Evolutionary conservation across 2,888 invertebrate genomes (phyloP).

Genomic region (Agrotis puta): DNA sequence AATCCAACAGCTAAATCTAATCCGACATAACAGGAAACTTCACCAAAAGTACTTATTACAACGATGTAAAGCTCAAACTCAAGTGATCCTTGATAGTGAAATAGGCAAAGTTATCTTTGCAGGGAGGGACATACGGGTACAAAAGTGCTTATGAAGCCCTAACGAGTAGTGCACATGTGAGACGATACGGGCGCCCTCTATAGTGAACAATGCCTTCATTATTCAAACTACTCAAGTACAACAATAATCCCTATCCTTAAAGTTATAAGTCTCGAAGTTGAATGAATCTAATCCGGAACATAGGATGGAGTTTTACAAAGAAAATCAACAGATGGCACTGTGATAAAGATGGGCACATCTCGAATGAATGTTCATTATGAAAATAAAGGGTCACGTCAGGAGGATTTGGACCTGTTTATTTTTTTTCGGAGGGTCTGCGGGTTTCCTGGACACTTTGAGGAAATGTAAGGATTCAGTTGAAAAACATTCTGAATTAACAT

Average conservation of each 20-base stretch:
- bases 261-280: slow-evolving; percentile 73
- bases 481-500: slow-evolving; percentile 49
- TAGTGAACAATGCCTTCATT: slow-evolving; percentile 78
- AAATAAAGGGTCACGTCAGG: slow-evolving; percentile 77
- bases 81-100: slow-evolving; percentile 41
- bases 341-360: slow-evolving; percentile 77
- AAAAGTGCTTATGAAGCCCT: slow-evolving; percentile 77
- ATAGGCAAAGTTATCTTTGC: slow-evolving; percentile 63
- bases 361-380: slow-evolving; percentile 79
- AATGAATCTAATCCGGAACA: slow-evolving; percentile 67
- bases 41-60: slow-evolving; percentile 44
- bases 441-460: slow-evolving; percentile 40
- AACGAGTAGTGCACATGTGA: slow-evolving; percentile 78
- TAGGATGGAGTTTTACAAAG: slow-evolving; percentile 79
- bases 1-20: slow-evolving; percentile 51
- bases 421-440: slow-evolving; percentile 64
- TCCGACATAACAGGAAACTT: slow-evolving; percentile 40
- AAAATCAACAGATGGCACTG: slow-evolving; percentile 86
- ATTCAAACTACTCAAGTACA: slow-evolving; percentile 71
- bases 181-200: slow-evolving; percentile 81
- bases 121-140: slow-evolving; percentile 72
- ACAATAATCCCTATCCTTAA: slow-evolving; percentile 73
- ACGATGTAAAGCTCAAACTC: slow-evolving; percentile 58
- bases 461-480: slow-evolving; percentile 51
- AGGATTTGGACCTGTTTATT: slow-evolving; percentile 65